Conservation (phyloP, 2,888 invertebrate species). For the Clusia tigrina region DNA sequence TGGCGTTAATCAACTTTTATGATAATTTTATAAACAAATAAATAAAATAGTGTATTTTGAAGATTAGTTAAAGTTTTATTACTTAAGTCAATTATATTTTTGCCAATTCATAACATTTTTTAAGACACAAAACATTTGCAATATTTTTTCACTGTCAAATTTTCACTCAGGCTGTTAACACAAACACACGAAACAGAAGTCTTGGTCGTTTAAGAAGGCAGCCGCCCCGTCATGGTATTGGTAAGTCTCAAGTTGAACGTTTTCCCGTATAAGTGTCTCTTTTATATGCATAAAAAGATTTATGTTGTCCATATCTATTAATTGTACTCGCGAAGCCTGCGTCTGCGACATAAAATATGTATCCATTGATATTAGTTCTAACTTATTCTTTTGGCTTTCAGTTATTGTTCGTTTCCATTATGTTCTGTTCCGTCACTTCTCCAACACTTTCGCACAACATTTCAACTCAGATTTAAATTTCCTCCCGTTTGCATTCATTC, state of each 20-base stretch:
- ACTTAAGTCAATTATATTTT: too few species aligned
- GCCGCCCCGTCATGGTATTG: conserved; percentile 67
- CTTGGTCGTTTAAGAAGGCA: conserved; percentile 66
- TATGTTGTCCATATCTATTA: too few species aligned
- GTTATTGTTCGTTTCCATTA: conserved; percentile 3
- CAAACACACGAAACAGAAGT: conserved; percentile 66
- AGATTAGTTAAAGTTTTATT: too few species aligned
- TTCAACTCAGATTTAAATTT: too few species aligned
- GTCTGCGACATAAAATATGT: too few species aligned
- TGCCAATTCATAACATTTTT: conserved; percentile 31
- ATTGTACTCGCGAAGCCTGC: too few species aligned
- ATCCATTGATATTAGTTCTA: too few species aligned
- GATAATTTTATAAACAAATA: too few species aligned
- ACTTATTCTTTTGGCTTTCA: conserved; percentile 11
- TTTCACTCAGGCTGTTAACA: conserved; percentile 65
- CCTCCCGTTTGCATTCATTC: neutral
- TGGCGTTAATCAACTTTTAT: too few species aligned
- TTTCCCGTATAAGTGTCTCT: conserved; percentile 27
- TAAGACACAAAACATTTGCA: conserved; percentile 10
- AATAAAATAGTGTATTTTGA: too few species aligned
- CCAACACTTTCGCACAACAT: too few species aligned
- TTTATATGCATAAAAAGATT: conserved; percentile 14
- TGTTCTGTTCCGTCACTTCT: neutral
- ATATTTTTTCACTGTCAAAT: conserved; percentile 2
- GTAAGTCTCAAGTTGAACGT: conserved; percentile 53